phyloP scores from a whole-genome alignment of 2,888 invertebrate species.

The Acleris cristana region DNA sequence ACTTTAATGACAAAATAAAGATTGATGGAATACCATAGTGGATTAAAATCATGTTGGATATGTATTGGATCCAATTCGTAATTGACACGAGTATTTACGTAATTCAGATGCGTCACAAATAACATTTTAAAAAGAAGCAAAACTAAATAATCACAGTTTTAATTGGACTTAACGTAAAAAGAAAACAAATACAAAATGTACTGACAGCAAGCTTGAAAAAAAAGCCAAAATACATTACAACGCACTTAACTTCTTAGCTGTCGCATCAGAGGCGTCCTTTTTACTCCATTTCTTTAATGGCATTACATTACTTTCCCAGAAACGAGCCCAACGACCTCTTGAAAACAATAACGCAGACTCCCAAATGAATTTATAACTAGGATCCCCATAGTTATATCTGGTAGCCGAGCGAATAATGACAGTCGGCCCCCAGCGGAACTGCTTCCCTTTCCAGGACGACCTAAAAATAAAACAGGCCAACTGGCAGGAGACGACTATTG shows the following conservation, averaged over 20 bases:
- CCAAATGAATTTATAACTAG: slow-evolving; percentile 27
- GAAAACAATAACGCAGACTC: slow-evolving; percentile 25
- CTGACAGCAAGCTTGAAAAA: too few relatives aligned
- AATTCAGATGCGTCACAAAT: too few relatives aligned
- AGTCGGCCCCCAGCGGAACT: slow-evolving; percentile 48
- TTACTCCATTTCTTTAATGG: slow-evolving; percentile 14
- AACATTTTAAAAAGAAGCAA: too few relatives aligned
- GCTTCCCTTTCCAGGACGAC: slow-evolving; percentile 62
- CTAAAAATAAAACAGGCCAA: slow-evolving; percentile 65
- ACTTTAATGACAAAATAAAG: too few relatives aligned
- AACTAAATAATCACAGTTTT: too few relatives aligned
- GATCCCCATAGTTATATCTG: slow-evolving; percentile 30
- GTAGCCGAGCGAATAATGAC: slow-evolving; percentile 34
- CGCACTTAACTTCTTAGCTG: background rate
- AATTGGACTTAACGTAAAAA: too few relatives aligned
- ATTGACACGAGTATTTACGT: too few relatives aligned
- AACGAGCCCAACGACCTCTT: slow-evolving; percentile 23
- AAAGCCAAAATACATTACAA: too few relatives aligned
- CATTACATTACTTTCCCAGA: slow-evolving; percentile 20
- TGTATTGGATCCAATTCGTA: too few relatives aligned
- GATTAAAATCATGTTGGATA: too few relatives aligned
- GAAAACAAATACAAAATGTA: too few relatives aligned
- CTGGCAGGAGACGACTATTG: slow-evolving; percentile 45
- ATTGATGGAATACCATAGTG: too few relatives aligned
- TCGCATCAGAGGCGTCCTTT: background rate